Evolutionary conservation across 2,888 invertebrate species (phyloP), one percentile per base, ranked within the genome.

Genomic region (Andrena chrysosceles): DNA sequence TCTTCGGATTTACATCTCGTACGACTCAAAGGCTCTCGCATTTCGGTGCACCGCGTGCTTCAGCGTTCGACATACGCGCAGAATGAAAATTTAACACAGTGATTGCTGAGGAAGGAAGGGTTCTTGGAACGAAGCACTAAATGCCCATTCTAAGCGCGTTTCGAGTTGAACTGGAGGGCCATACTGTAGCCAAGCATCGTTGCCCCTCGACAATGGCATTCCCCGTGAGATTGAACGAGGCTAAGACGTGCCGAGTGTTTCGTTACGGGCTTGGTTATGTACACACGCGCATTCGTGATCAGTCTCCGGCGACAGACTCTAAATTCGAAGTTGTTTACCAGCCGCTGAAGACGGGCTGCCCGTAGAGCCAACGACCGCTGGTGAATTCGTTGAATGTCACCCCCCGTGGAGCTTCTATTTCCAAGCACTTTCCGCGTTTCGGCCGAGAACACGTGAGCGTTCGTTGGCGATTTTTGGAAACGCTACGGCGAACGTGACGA

Each of bases 241-340:
- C 26, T 56, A 35, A 76, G 64, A 48, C 35, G n/a, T 33, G 10
- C 23, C 8, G 13, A 16, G 20, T 54, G 10, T 68, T 48, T 42
- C 13, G 26, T 5, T 13, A 48, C 31, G 31, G 56, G 23, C 10
- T 59, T 3, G 48, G 4, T 26, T 70, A 42, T 42, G 7, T 62
- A 1, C 6, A 20, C 16, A 42, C 42, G 42, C 42, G 42, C 42
- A 5, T 4, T 5, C 26, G 48, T 35, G 64, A 79, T 79, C 68
- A 49, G 29, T 75, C 52, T 68, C 16, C 31, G n/a, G 16, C 29
- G 31, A 29, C 8, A 16, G 13, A 20, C 13, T 31, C 10, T 20
- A 23, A 56, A 77, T 77, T 70, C 52, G 59, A 77, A 70, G 59
- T 31, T 77, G 59, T 69, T 64, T 77, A 56, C 59, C 59, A 16